Conservation (phyloP, 2,797 vertebrate species). For the Siniperca scherzeri region DNA sequence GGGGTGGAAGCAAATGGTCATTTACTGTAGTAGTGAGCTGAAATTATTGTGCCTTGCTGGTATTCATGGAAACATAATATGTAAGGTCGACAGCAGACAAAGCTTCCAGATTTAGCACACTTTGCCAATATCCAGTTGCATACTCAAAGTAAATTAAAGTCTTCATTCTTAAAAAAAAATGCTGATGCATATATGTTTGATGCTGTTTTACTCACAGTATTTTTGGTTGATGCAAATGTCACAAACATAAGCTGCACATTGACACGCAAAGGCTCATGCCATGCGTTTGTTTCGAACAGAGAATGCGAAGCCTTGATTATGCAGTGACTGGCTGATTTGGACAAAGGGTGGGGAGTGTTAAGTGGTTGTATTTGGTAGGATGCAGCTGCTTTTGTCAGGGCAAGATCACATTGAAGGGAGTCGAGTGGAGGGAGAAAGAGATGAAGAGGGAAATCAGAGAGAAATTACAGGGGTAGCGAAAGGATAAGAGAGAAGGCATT, state of each 20-base stretch:
- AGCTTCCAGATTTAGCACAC: constrained; percentile 23
- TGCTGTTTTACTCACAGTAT: constrained; percentile 5
- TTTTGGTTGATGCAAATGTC: constrained; percentile 71
- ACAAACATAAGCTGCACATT: constrained; percentile 82
- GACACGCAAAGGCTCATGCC: constrained; percentile 82
- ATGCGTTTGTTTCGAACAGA: constrained; percentile 74
- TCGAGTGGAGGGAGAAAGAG: constrained; percentile 42
- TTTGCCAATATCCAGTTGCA: constrained; percentile 14
- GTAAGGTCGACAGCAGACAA: constrained; percentile 25
- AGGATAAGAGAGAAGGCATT: constrained; percentile 63
- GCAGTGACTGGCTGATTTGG: constrained; percentile 56
- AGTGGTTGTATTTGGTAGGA: constrained; percentile 52
- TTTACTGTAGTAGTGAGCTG: constrained; percentile 25
- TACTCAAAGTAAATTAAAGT: not conserved
- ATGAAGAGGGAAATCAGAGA: constrained; percentile 34
- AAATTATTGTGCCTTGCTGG: constrained; percentile 13
- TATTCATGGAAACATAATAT: constrained; percentile 24
- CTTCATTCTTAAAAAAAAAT: constrained; percentile 23
- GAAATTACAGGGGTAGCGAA: constrained; percentile 58
- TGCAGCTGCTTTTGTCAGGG: constrained; percentile 50
- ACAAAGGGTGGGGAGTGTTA: constrained; percentile 51
- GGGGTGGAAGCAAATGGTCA: constrained; percentile 27
- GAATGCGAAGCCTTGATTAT: constrained; percentile 74
- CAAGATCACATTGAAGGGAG: constrained; percentile 48
- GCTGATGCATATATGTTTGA: constrained; percentile 22